phyloP scores from a whole-genome alignment of 2,797 vertebrate species.

The Toxotes lorentzi region DNA sequence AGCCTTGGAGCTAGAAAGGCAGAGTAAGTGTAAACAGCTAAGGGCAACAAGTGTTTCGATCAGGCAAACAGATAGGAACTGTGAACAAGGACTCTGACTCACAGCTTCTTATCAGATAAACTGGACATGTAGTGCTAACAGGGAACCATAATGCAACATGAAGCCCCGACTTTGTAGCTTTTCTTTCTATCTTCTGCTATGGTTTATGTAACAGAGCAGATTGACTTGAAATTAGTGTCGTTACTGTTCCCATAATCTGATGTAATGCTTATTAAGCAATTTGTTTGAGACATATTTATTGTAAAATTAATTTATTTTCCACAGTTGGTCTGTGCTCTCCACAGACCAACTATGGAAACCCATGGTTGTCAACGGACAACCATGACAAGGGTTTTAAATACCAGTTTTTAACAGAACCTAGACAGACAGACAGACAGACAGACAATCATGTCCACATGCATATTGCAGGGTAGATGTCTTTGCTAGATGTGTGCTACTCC shows the following conservation, averaged over 20 bases:
- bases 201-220: slow-evolving; percentile 36
- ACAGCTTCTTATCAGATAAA: slow-evolving; percentile 78
- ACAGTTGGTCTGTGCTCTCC: slow-evolving; percentile 5
- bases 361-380: too few species aligned
- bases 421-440: background rate
- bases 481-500: background rate
- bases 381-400: too few species aligned
- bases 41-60: slow-evolving; percentile 79
- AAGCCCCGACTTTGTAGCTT: slow-evolving; percentile 19
- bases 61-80: slow-evolving; percentile 76
- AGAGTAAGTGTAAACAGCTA: slow-evolving; percentile 85
- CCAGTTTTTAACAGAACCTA: slow-evolving; percentile 12
- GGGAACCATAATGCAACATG: slow-evolving; percentile 50
- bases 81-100: slow-evolving; percentile 76
- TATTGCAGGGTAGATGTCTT: background rate
- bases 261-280: slow-evolving; percentile 22
- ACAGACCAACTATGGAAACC: too few species aligned
- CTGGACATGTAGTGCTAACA: slow-evolving; percentile 61
- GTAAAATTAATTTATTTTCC: slow-evolving; percentile 8
- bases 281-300: slow-evolving; percentile 19
- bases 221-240: slow-evolving; percentile 19
- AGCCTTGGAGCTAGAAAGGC: slow-evolving; percentile 64
- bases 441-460: background rate
- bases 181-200: slow-evolving; percentile 3
- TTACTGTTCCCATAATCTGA: slow-evolving; percentile 24